Evolutionary conservation across 1,140 invertebrate genomes (phyloP).

Genomic region (Macrobrachium rosenbergii): DNA sequence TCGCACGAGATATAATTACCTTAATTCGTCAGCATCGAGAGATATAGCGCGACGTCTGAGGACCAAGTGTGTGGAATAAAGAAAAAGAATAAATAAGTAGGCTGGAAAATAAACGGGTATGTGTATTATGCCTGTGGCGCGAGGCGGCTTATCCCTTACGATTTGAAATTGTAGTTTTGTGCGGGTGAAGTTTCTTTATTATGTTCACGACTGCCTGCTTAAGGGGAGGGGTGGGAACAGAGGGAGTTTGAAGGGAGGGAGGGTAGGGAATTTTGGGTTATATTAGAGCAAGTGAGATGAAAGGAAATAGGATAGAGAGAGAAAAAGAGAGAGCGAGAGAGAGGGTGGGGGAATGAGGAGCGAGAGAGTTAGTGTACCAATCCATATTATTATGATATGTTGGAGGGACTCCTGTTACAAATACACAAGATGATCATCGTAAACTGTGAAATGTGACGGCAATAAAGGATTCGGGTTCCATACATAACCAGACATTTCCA

Average conservation of each 20-base stretch:
- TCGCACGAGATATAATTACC: no score
- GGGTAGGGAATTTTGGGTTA: neutral
- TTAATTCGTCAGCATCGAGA: no score
- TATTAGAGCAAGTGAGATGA: no score
- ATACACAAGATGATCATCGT: no score
- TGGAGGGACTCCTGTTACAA: neutral
- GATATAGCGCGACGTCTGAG: neutral
- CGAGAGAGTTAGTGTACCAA: neutral
- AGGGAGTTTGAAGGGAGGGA: neutral
- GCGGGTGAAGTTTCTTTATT: slow-evolving; percentile 21
- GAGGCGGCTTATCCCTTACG: slow-evolving; percentile 3
- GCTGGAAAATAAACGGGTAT: slow-evolving; percentile 4
- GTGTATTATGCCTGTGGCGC: slow-evolving; percentile 14
- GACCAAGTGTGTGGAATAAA: neutral
- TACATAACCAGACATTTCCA: no score
- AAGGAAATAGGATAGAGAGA: slow-evolving; percentile 9
- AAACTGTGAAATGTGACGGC: no score
- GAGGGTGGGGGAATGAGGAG: no score
- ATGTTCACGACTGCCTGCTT: neutral
- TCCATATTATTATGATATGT: neutral
- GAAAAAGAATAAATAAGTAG: neutral
- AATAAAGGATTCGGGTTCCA: no score
- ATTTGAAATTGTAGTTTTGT: slow-evolving; percentile 26
- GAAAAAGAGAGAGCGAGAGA: neutral
- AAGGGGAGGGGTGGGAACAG: neutral